A percentile compares a stretch with the other conserved stretches of the same genome.
Conservation (phyloP, 2,797 vertebrate species). For the Sebastes alutus region DNA sequence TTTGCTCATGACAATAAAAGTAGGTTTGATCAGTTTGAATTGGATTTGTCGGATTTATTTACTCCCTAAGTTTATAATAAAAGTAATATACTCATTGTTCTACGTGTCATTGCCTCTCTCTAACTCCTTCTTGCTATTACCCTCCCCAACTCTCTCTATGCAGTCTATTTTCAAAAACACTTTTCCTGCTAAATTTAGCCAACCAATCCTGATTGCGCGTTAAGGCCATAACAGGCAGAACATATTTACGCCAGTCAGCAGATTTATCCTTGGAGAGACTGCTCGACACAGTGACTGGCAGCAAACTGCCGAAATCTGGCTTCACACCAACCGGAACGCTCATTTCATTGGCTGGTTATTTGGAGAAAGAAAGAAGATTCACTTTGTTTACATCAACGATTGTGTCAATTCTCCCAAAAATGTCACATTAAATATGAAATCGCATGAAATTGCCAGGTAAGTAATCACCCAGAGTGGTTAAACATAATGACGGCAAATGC, state of each 20-base stretch:
- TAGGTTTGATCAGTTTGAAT: slow-evolving; percentile 30
- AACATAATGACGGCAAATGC: slow-evolving; percentile 40
- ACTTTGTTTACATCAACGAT: slow-evolving; percentile 11
- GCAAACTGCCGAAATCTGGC: slow-evolving; percentile 20
- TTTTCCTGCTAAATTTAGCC: slow-evolving; percentile 41
- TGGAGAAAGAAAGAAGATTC: not conserved
- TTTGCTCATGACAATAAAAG: slow-evolving; percentile 20
- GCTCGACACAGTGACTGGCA: slow-evolving; percentile 20
- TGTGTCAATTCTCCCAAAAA: slow-evolving; percentile 10
- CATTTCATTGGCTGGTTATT: slow-evolving; percentile 12
- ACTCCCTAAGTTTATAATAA: slow-evolving; percentile 24
- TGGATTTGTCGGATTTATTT: slow-evolving; percentile 49
- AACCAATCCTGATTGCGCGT: slow-evolving; percentile 35
- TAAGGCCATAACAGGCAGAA: slow-evolving; percentile 37
- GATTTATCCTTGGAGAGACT: slow-evolving; percentile 36
- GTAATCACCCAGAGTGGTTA: slow-evolving; percentile 39
- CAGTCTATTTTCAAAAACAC: slow-evolving; percentile 37
- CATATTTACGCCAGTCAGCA: slow-evolving; percentile 52
- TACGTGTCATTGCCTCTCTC: not conserved
- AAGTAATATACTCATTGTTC: slow-evolving; percentile 33
- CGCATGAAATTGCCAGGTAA: slow-evolving; percentile 45
- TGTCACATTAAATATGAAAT: slow-evolving; percentile 44
- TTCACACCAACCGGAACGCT: not conserved
- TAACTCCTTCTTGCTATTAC: not conserved
- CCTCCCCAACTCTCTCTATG: not conserved